Conservation (phyloP, 37 sponge, comb jelly and placozoan species). For the Eunapius fragilis region DNA sequence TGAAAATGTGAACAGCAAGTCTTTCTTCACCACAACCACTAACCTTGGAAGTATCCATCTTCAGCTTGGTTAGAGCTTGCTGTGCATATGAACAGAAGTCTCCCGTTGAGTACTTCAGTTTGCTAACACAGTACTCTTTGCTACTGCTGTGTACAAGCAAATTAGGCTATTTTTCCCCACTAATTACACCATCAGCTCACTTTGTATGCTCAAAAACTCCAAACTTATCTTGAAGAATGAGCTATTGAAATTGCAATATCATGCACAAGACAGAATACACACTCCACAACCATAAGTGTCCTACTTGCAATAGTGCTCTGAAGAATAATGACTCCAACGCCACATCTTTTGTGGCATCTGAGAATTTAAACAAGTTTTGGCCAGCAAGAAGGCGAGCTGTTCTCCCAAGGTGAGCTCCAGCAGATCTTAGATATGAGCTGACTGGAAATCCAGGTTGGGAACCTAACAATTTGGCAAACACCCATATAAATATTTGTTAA, state of each 20-base stretch:
- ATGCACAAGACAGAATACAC: neutral
- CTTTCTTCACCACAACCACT: neutral
- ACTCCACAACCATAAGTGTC: neutral
- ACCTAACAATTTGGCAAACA: no score
- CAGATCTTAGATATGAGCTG: constrained; percentile 14
- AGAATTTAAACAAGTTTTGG: constrained; percentile 21
- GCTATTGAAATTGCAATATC: neutral
- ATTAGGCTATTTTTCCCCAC: neutral
- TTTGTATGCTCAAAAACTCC: neutral
- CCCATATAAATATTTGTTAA: no score
- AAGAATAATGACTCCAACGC: constrained; percentile 44
- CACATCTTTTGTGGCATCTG: neutral
- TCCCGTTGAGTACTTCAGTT: neutral
- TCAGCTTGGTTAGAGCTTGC: neutral
- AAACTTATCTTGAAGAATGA: neutral
- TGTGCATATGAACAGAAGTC: constrained; percentile 15
- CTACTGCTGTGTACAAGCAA: neutral
- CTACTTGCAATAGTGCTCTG: constrained; percentile 60
- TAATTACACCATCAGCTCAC: neutral
- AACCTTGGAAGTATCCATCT: constrained; percentile 4
- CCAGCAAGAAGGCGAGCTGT: constrained; percentile 52
- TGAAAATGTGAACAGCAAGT: no score
- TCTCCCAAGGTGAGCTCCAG: constrained; percentile 13
- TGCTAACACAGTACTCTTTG: neutral
- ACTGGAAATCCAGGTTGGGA: constrained; percentile 45